Base-by-base conservation (phyloP, 1,140 invertebrate species). In the Plectrocnemia conspersa region DNA sequence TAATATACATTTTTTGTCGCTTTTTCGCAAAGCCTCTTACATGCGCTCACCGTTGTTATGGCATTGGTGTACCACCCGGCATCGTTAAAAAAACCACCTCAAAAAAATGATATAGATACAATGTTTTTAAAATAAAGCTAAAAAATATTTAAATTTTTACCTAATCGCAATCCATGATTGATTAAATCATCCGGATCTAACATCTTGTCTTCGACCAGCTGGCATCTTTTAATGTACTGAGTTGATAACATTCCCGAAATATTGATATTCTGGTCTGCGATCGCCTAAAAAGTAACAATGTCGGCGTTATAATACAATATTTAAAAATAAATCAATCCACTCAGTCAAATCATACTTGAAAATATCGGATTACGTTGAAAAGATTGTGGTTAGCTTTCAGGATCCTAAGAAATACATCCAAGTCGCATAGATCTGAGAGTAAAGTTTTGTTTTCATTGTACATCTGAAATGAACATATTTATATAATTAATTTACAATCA, bases 31-130 rank as follows among this genome's bases (percentile, higher is more conserved):
- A 86, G 64, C 57, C 79, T 67, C 61, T 76, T 77, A 65, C 82
- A 89, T 7, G 76, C 70, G 49, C 77, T 68, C 56, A 91, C 73
- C 38, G 92, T 80, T 19, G 78, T 70, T 64, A 86, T 80, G 64
- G 86, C 86, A 64, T 88, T 82, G 22, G 68, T 66, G 71, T 86
- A 89, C 85, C 88, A 91, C 1, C 89, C 89, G n/a, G 85, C 85
- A 64, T 93, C 91, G 64, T 83, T 86, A 1, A 93, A 77, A 74
- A 94, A 93, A 47, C 82, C 80, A 58, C 89, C 86, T 61, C 84
- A 58, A 63, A 48, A 18, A 42, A 21, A 6, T 19, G 22, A 24
- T 44, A 19, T 19, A 19, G 6, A 44, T 44, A 7, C 16, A 44
- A 44, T 44, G 6, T 19, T 16, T 38, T 9, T 5, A 23, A 24